Percentiles rank a stretch among this genome's conserved stretches.
Evolutionary conservation across 1,140 invertebrate genomes (phyloP).

Genomic region (Wasmannia auropunctata): DNA sequence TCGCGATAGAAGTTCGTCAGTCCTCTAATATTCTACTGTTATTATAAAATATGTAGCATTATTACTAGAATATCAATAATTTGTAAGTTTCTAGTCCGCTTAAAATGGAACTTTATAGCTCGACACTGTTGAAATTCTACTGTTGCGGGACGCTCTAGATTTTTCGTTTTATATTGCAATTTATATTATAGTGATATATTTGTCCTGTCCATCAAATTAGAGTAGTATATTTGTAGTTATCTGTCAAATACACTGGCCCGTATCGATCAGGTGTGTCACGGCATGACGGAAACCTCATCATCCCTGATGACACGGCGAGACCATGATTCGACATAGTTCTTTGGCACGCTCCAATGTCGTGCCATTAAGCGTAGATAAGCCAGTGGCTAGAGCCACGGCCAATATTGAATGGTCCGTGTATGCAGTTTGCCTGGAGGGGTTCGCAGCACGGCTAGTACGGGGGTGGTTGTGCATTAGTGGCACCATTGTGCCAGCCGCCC

Average conservation of each 20-base stretch:
- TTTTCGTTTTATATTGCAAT: not conserved
- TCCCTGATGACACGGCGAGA: slow-evolving; percentile 48
- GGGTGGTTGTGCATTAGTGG: slow-evolving; percentile 84
- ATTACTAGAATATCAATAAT: not conserved
- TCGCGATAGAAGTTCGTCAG: not conserved
- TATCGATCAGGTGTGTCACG: slow-evolving; percentile 31
- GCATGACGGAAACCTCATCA: slow-evolving; percentile 47
- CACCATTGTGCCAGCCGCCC: slow-evolving; percentile 83
- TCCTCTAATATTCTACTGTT: not conserved
- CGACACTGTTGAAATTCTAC: not conserved
- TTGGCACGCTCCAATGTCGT: slow-evolving; percentile 70
- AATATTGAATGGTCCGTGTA: slow-evolving; percentile 83
- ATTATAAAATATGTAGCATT: not conserved
- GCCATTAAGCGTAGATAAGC: slow-evolving; percentile 81
- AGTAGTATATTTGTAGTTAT: slow-evolving; percentile 17
- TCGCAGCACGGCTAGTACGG: slow-evolving; percentile 66
- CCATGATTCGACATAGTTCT: slow-evolving; percentile 68
- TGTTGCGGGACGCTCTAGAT: too few relatives aligned
- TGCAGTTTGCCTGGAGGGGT: slow-evolving; percentile 79
- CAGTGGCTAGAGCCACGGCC: slow-evolving; percentile 77
- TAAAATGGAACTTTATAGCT: not conserved
- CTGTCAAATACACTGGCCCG: not conserved
- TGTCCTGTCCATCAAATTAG: not conserved
- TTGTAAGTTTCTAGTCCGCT: not conserved
- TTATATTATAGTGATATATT: not conserved